phyloP scores from a whole-genome alignment of 2,113 vertebrate species.

The Brachionichthys hirsutus region DNA sequence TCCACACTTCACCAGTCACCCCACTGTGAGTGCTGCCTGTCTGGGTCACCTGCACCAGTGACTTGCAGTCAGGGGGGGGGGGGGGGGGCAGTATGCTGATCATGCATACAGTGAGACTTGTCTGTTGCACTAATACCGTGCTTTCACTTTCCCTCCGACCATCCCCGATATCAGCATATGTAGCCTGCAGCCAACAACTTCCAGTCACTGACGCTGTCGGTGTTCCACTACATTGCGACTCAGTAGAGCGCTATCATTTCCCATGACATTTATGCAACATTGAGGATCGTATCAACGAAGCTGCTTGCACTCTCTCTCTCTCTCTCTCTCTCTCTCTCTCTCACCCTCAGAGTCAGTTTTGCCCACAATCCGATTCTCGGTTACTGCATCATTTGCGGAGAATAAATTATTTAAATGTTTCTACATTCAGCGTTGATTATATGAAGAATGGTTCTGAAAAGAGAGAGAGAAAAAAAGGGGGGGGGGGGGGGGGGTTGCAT shows the following conservation, averaged over 20 bases:
- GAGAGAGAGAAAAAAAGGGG: too few relatives aligned
- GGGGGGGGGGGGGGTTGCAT: not conserved
- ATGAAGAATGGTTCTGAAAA: slow-evolving; percentile 33
- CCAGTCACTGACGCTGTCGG: slow-evolving; percentile 48
- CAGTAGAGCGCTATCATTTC: slow-evolving; percentile 36
- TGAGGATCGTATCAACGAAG: slow-evolving; percentile 21
- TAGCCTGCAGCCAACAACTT: slow-evolving; percentile 39
- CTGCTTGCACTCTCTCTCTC: slow-evolving; percentile 1
- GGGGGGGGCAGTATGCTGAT: too few relatives aligned
- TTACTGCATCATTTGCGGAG: slow-evolving; percentile 35
- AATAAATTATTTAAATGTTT: slow-evolving; percentile 39
- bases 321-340: slow-evolving; percentile 13
- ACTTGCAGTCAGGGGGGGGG: too few relatives aligned
- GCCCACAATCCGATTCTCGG: slow-evolving; percentile 37
- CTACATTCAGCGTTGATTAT: slow-evolving; percentile 9
- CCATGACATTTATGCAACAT: slow-evolving; percentile 28
- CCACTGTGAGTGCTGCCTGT: slow-evolving; percentile 33
- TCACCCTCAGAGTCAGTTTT: slow-evolving; percentile 9
- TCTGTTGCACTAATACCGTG: too few relatives aligned
- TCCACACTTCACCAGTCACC: slow-evolving; percentile 62
- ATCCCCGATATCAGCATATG: slow-evolving; percentile 31
- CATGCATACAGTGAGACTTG: too few relatives aligned
- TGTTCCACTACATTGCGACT: slow-evolving; percentile 44
- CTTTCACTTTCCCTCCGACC: slow-evolving; percentile 27
- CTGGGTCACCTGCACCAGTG: slow-evolving; percentile 37